These are phyloP conservation scores for Eurytoma californica DNA, from an alignment of 2,888 invertebrate species.

Conservation along the genomic window DNA sequence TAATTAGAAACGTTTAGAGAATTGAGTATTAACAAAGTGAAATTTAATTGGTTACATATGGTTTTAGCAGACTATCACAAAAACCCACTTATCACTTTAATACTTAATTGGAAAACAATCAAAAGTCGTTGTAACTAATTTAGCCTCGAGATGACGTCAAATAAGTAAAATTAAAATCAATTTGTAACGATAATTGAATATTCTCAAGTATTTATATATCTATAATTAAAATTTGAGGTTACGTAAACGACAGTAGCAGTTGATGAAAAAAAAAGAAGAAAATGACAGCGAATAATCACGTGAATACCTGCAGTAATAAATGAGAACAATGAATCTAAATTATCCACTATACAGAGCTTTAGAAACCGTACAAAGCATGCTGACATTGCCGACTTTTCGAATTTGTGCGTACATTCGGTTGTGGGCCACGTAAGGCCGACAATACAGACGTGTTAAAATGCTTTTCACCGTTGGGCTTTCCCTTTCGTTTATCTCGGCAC, in stretches of 20 bases:
- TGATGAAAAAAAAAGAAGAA: constrained; percentile 29
- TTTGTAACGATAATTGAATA: constrained; percentile 18
- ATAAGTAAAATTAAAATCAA: neutral
- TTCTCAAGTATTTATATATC: neutral
- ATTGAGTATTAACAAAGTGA: constrained; percentile 17
- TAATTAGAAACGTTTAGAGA: constrained; percentile 17
- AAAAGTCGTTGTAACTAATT: constrained; percentile 15
- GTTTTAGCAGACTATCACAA: neutral
- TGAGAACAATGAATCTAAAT: constrained; percentile 12
- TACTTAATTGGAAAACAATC: neutral
- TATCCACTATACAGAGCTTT: neutral
- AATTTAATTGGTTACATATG: constrained; percentile 12
- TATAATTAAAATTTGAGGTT: constrained; percentile 54
- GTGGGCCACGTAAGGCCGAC: constrained; percentile 40
- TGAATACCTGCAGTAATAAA: constrained; percentile 1
- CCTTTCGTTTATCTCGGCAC: neutral
- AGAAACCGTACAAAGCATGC: constrained; percentile 15
- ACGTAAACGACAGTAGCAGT: constrained; percentile 34
- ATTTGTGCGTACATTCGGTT: neutral
- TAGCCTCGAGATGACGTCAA: neutral
- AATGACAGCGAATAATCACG: constrained; percentile 40
- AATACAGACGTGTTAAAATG: neutral
- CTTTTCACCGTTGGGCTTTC: neutral
- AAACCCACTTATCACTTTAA: constrained; percentile 3
- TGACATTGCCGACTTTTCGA: constrained; percentile 7